phyloP scores from a whole-genome alignment of 2,888 invertebrate species.

The Amphipyra tragopoginis region DNA sequence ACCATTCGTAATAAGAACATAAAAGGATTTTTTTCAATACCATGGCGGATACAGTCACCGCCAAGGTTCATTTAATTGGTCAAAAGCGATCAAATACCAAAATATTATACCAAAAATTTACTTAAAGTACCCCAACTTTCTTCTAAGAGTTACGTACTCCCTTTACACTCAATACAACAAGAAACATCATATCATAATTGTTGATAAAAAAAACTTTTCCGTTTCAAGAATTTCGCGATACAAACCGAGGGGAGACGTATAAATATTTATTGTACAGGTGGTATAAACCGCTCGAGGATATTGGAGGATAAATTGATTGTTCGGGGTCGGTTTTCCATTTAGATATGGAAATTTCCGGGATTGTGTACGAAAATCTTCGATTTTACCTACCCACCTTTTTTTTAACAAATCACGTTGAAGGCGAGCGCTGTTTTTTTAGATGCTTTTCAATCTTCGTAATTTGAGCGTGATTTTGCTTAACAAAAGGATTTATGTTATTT shows the following conservation, averaged over 20 bases:
- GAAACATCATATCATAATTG: slow-evolving; percentile 47
- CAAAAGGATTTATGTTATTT: not conserved
- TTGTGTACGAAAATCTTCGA: slow-evolving; percentile 89
- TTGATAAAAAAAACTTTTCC: slow-evolving; percentile 64
- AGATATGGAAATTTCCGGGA: slow-evolving; percentile 90
- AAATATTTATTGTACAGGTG: slow-evolving; percentile 90
- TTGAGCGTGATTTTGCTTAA: slow-evolving; percentile 37
- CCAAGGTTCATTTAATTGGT: too few relatives aligned
- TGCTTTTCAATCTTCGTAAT: slow-evolving; percentile 64
- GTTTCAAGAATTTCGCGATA: slow-evolving; percentile 72
- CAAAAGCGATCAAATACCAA: not conserved
- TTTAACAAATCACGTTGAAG: slow-evolving; percentile 84
- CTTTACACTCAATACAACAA: slow-evolving; percentile 20
- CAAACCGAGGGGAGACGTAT: slow-evolving; percentile 85
- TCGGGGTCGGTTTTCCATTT: slow-evolving; percentile 90
- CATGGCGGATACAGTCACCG: too few relatives aligned
- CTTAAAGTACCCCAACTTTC: not conserved
- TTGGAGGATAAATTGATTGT: slow-evolving; percentile 90
- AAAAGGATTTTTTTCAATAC: too few relatives aligned
- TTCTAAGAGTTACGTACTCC: not conserved
- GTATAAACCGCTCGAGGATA: slow-evolving; percentile 89
- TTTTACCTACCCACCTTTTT: slow-evolving; percentile 82
- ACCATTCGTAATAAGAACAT: too few relatives aligned
- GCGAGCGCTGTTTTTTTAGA: slow-evolving; percentile 66
- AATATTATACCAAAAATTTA: not conserved